A percentile compares a stretch with the other conserved stretches of the same genome.
These are phyloP conservation scores for Coregonus ussuriensis DNA, from an alignment of 2,797 vertebrate genomes.

Conservation along the genomic window DNA sequence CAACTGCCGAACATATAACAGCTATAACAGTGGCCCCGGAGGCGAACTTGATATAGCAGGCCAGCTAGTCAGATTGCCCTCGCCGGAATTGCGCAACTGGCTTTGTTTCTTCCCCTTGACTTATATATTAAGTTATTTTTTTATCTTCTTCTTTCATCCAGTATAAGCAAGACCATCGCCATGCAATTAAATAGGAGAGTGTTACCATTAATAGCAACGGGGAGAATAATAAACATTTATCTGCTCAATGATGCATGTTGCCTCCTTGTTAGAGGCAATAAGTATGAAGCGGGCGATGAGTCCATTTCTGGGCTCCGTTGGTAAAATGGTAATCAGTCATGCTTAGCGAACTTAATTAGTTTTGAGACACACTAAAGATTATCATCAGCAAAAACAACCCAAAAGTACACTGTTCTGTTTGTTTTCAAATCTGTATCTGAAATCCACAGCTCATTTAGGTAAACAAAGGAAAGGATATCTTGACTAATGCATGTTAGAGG, in stretches of 20 bases:
- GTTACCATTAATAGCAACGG: slow-evolving; percentile 46
- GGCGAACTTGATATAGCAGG: slow-evolving; percentile 67
- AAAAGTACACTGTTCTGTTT: slow-evolving; percentile 37
- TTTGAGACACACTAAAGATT: slow-evolving; percentile 50
- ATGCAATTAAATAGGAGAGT: slow-evolving; percentile 62
- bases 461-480: slow-evolving; percentile 27
- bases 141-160: slow-evolving; percentile 17
- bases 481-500: slow-evolving; percentile 1
- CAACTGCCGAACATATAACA: slow-evolving; percentile 68
- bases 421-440: neutral
- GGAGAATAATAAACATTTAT: slow-evolving; percentile 43
- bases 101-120: slow-evolving; percentile 19
- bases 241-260: slow-evolving; percentile 49
- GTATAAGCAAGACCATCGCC: slow-evolving; percentile 35
- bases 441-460: slow-evolving; percentile 29
- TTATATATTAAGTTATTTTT: slow-evolving; percentile 46
- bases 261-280: slow-evolving; percentile 61
- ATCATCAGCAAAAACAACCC: slow-evolving; percentile 36
- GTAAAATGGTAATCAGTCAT: slow-evolving; percentile 58
- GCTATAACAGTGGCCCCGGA: slow-evolving; percentile 46
- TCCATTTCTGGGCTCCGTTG: slow-evolving; percentile 54
- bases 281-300: slow-evolving; percentile 54
- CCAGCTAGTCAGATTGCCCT: slow-evolving; percentile 67
- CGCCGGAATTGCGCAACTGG: slow-evolving; percentile 66
- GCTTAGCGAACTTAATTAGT: slow-evolving; percentile 59